These are phyloP conservation scores for Camponotus pennsylvanicus DNA, from an alignment of 1,140 invertebrate genomes.

Conservation along the genomic window DNA sequence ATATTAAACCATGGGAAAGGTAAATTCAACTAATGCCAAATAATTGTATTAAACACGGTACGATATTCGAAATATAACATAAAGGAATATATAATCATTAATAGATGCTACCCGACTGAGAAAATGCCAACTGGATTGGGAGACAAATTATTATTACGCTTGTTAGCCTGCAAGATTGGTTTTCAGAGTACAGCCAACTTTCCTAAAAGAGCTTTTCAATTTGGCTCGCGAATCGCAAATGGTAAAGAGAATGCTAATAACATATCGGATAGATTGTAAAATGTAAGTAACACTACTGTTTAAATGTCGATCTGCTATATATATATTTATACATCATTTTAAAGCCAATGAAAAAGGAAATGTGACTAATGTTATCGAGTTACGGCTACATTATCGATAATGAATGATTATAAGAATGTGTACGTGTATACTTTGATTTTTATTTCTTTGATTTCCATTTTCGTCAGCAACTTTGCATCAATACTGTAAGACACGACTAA, in stretches of 20 bases:
- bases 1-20: constrained; percentile 92
- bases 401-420: too few relatives aligned
- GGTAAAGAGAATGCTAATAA: constrained; percentile 95
- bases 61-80: too few relatives aligned
- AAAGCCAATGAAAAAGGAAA: background rate
- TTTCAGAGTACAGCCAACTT: constrained; percentile 89
- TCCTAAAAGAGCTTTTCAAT: constrained; percentile 98
- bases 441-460: too few relatives aligned
- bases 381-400: too few relatives aligned
- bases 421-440: too few relatives aligned
- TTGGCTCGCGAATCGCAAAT: constrained; percentile 98
- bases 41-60: background rate
- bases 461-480: too few relatives aligned
- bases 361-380: too few relatives aligned
- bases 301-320: background rate
- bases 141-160: constrained; percentile 96
- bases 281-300: constrained; percentile 14
- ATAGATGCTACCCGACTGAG: constrained; percentile 89
- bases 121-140: constrained; percentile 92
- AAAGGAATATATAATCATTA: constrained; percentile 70
- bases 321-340: background rate
- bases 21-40: constrained; percentile 81
- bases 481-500: too few relatives aligned
- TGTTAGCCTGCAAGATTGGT: constrained; percentile 92
- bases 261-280: constrained; percentile 87